Conservation (phyloP, 2,797 vertebrate genomes). For the Zenarchopterus dispar region DNA sequence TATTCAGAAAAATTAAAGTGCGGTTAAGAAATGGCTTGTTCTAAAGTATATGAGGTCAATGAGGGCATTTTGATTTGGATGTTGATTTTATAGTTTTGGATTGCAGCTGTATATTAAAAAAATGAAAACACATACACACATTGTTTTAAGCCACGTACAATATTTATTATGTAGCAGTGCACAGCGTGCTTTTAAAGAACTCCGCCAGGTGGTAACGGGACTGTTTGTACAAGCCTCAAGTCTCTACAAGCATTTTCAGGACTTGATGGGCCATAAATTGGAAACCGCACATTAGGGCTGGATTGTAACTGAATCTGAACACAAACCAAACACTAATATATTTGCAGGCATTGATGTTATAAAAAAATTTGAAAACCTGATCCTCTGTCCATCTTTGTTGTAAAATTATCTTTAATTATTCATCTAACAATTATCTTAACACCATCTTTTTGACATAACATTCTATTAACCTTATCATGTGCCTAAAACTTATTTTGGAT, state of each 20-base stretch:
- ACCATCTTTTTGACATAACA: too few species aligned
- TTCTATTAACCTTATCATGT: too few species aligned
- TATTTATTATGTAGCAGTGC: background rate
- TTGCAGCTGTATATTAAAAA: background rate
- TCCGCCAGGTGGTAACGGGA: background rate
- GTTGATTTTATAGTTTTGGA: background rate
- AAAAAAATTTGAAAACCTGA: conserved; percentile 12
- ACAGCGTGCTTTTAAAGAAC: conserved; percentile 1
- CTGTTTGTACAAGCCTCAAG: conserved; percentile 13
- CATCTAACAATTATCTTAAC: too few species aligned
- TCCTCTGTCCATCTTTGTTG: too few species aligned
- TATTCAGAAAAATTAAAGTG: conserved; percentile 31
- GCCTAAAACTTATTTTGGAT: too few species aligned
- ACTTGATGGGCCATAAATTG: conserved; percentile 52
- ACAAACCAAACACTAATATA: conserved; percentile 1
- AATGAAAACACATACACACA: background rate
- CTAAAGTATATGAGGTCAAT: conserved; percentile 34
- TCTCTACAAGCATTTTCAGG: conserved; percentile 38
- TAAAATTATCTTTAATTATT: too few species aligned
- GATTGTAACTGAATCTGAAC: conserved; percentile 40
- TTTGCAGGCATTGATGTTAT: conserved; percentile 4
- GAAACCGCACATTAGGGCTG: conserved; percentile 40
- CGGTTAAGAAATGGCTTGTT: conserved; percentile 28
- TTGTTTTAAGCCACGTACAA: conserved; percentile 2
- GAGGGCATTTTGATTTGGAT: conserved; percentile 22